Evolutionary conservation across 1,140 invertebrate species (phyloP).

Genomic region (Lethocerus indicus): DNA sequence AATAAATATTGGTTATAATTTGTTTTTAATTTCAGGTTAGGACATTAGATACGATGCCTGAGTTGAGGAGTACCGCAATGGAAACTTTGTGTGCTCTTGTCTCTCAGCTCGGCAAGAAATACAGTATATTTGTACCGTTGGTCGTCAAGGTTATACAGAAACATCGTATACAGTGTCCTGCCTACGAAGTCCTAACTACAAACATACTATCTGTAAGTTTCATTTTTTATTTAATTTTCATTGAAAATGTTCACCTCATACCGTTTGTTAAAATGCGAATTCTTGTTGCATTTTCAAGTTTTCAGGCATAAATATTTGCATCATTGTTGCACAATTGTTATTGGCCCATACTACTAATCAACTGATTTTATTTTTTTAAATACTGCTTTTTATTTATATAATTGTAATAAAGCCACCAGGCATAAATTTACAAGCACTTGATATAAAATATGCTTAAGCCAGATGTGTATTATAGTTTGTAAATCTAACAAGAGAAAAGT

Average conservation of each 20-base stretch:
- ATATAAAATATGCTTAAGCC: no score
- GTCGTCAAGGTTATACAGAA: conserved; percentile 69
- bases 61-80: conserved; percentile 67
- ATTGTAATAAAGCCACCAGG: no score
- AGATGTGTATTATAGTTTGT: no score
- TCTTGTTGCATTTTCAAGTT: neutral
- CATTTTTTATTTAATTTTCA: neutral
- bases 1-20: no score
- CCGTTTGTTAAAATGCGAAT: neutral
- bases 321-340: no score
- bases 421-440: no score
- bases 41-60: conserved; percentile 65
- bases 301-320: no score
- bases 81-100: conserved; percentile 79
- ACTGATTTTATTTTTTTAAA: no score
- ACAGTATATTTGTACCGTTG: conserved; percentile 80
- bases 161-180: conserved; percentile 63
- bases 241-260: neutral
- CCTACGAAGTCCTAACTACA: conserved; percentile 58
- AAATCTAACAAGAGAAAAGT: no score
- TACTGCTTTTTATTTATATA: no score
- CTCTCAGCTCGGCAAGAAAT: conserved; percentile 76
- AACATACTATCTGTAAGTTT: conserved; percentile 40
- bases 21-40: conserved; percentile 33
- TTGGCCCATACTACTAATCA: no score